phyloP scores from a whole-genome alignment of 2,797 vertebrate species.

The Nannoperca obscura region DNA sequence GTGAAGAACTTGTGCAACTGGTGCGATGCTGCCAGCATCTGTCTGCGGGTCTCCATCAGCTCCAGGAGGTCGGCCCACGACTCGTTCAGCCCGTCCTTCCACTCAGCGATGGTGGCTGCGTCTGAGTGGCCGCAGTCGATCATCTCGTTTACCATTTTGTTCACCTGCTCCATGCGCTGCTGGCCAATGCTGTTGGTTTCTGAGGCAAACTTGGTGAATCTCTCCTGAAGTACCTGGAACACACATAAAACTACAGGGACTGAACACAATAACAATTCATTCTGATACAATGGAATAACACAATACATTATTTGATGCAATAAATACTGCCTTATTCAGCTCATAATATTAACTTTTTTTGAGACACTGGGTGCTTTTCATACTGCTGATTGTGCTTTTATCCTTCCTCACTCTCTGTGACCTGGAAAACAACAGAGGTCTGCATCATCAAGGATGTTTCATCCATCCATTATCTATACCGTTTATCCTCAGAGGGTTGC shows the following conservation, averaged over 20 bases:
- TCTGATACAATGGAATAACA: neutral
- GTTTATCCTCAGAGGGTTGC: too few relatives aligned
- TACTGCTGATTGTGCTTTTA: neutral
- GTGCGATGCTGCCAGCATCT: slow-evolving; percentile 92
- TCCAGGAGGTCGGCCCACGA: slow-evolving; percentile 96
- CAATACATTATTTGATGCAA: too few relatives aligned
- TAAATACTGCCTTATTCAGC: neutral
- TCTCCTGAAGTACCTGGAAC: slow-evolving; percentile 90
- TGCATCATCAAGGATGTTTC: neutral
- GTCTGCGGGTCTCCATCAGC: slow-evolving; percentile 93
- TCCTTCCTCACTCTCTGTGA: neutral
- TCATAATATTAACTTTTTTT: neutral
- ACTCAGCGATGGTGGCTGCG: slow-evolving; percentile 93
- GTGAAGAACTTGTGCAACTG: slow-evolving; percentile 95
- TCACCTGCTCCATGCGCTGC: slow-evolving; percentile 91
- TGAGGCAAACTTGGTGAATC: slow-evolving; percentile 92
- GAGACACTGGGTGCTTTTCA: neutral
- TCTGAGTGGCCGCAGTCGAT: slow-evolving; percentile 92
- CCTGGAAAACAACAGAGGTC: neutral
- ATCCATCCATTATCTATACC: too few relatives aligned
- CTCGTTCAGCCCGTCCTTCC: slow-evolving; percentile 95
- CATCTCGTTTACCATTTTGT: slow-evolving; percentile 92
- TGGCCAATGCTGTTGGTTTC: slow-evolving; percentile 92
- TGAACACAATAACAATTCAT: neutral
- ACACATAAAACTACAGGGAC: slow-evolving; percentile 15